Evolutionary conservation across 2,113 vertebrate species (phyloP), one percentile per base, ranked within the genome.

Genomic region (Delphinapterus leucas): DNA sequence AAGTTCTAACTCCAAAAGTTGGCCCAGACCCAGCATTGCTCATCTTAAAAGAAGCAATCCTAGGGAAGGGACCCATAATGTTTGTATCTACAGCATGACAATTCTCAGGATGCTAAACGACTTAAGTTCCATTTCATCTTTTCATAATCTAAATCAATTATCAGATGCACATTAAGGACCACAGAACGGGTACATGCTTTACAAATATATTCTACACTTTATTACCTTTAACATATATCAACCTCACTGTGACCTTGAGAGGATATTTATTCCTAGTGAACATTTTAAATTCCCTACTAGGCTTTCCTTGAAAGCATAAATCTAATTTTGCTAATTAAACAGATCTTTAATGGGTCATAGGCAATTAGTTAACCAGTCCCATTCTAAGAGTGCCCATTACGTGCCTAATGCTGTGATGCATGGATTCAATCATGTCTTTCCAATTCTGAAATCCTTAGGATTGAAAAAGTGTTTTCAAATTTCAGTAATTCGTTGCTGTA

Each of bases 281-380:
- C 20, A 76, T 80, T 95, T 90, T n/a, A 88, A 70, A 90, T 88
- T 88, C 65, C 31, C 84, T 71, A 55, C 23, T 65, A 88, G 47
- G 25, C 11, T 76, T 93, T 84, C 71, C 10, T 96, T 94, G 6
- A 26, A 74, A 80, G 44, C 20, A 73, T 65, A 79, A 77, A 82
- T 74, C 28, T 92, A 87, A 90, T 38, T 90, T 88, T 94, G 41
- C 74, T 63, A 93, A 92, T n/a, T 68, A 77, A 85, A 90, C 61
- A 68, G 53, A 90, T 38, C 67, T 92, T 85, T 60, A n/a, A 87
- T 11, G 23, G 47, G 14, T 67, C 53, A 23, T 23, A 88, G 73
- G 58, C 55, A 33, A 86, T 87, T 96, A 81, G 11, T 26, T 92
- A 84, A 58, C 38, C 67, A 92, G 44, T 65, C 47, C 6, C n/a